Evolutionary conservation across 2,113 vertebrate species (phyloP).

Genomic region (Anolis carolinensis): DNA sequence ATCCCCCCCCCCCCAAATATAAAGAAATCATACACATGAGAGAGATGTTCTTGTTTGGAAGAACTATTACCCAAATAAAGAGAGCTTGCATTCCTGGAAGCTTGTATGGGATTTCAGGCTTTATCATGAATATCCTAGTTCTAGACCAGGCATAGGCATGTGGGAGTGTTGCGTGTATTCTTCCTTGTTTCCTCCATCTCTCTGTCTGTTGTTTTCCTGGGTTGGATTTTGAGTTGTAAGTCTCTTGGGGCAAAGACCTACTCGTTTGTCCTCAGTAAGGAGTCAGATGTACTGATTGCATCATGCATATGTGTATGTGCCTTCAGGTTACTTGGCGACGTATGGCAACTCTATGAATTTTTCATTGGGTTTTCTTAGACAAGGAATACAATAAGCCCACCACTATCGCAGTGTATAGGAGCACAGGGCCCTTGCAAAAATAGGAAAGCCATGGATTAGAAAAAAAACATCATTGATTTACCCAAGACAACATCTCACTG

Average conservation of each 20-base stretch:
- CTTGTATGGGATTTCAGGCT: background rate
- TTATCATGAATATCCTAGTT: no score
- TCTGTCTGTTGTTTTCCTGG: background rate
- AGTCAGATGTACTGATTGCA: background rate
- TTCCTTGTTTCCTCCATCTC: background rate
- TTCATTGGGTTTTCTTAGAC: no score
- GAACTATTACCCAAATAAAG: background rate
- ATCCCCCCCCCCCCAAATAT: background rate
- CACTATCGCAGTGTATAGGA: no score
- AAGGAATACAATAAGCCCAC: no score
- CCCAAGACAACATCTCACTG: no score
- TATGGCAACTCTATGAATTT: no score
- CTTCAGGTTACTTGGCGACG: no score
- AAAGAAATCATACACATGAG: background rate
- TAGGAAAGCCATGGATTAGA: no score
- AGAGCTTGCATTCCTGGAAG: background rate
- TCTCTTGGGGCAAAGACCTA: background rate
- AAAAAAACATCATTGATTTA: no score
- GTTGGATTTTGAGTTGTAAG: background rate
- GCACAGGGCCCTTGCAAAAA: no score
- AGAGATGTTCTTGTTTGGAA: background rate
- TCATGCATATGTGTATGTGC: no score
- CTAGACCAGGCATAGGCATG: background rate
- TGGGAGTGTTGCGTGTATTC: no score
- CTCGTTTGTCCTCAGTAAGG: background rate